phyloP scores from a whole-genome alignment of 2,797 vertebrate species.

The Mallotus villosus region DNA sequence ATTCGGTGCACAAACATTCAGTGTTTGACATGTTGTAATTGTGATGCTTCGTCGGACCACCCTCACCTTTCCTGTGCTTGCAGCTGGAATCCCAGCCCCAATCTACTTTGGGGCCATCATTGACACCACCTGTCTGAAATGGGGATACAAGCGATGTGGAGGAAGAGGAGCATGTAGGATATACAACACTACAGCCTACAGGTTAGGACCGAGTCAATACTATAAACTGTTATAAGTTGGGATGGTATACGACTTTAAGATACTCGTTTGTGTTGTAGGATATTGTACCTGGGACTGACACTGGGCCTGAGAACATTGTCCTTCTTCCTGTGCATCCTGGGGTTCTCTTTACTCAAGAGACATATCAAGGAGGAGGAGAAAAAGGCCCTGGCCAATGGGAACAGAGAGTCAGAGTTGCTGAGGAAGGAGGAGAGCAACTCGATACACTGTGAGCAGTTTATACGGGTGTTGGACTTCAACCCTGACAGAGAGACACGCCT shows the following conservation, averaged over 20 bases:
- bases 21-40: slow-evolving; percentile 1
- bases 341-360: slow-evolving; percentile 65
- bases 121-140: slow-evolving; percentile 88
- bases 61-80: slow-evolving; percentile 1
- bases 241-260: not conserved
- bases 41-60: no score
- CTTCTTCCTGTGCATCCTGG: slow-evolving; percentile 72
- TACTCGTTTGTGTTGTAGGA: slow-evolving; percentile 50
- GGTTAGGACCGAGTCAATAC: slow-evolving; percentile 64
- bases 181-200: slow-evolving; percentile 83
- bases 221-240: not conserved
- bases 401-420: slow-evolving; percentile 65
- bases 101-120: slow-evolving; percentile 93
- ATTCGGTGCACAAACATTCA: not conserved
- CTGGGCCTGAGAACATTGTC: slow-evolving; percentile 72
- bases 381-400: slow-evolving; percentile 53
- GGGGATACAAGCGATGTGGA: slow-evolving; percentile 84
- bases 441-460: slow-evolving; percentile 57
- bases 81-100: slow-evolving; percentile 91
- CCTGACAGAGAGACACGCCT: slow-evolving; percentile 70
- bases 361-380: slow-evolving; percentile 63
- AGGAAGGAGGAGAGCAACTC: slow-evolving; percentile 68
- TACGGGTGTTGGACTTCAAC: slow-evolving; percentile 53
- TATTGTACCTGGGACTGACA: slow-evolving; percentile 72
- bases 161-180: slow-evolving; percentile 85